Conservation (phyloP, 2,888 invertebrate genomes). For the Chrysolina oricalcia region DNA sequence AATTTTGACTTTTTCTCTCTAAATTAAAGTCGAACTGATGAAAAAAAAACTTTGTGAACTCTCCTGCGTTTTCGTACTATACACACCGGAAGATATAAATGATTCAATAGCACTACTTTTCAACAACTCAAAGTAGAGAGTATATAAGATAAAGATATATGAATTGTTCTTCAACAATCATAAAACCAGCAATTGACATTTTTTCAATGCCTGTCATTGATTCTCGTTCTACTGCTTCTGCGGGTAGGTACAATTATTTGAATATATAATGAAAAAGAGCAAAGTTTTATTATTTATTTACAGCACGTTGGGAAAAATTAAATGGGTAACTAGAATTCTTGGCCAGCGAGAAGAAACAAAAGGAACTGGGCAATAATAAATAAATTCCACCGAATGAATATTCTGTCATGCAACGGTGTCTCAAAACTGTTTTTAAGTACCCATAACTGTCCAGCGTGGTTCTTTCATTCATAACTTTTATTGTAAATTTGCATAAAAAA, state of each 20-base stretch:
- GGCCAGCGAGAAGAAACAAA: not conserved
- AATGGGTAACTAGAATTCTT: not conserved
- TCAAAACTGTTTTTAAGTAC: constrained; percentile 10
- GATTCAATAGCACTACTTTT: too few species aligned
- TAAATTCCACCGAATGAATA: not conserved
- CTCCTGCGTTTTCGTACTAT: too few species aligned
- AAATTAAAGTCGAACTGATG: too few species aligned
- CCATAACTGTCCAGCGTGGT: constrained; percentile 17
- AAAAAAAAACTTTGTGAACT: too few species aligned
- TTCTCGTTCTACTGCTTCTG: not conserved
- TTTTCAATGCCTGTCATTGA: not conserved
- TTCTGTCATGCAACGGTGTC: not conserved
- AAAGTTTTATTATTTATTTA: not conserved
- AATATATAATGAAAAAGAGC: not conserved
- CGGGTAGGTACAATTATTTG: not conserved
- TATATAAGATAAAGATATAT: too few species aligned
- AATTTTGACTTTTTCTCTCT: too few species aligned
- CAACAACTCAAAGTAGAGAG: too few species aligned
- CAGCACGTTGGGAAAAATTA: not conserved
- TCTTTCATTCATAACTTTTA: constrained; percentile 24
- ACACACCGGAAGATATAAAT: too few species aligned
- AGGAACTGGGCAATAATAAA: not conserved
- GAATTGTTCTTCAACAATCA: too few species aligned
- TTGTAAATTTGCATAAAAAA: constrained; percentile 24
- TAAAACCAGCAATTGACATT: too few species aligned